phyloP scores from a whole-genome alignment of 1,140 invertebrate species.

The Palaemon carinicauda region DNA sequence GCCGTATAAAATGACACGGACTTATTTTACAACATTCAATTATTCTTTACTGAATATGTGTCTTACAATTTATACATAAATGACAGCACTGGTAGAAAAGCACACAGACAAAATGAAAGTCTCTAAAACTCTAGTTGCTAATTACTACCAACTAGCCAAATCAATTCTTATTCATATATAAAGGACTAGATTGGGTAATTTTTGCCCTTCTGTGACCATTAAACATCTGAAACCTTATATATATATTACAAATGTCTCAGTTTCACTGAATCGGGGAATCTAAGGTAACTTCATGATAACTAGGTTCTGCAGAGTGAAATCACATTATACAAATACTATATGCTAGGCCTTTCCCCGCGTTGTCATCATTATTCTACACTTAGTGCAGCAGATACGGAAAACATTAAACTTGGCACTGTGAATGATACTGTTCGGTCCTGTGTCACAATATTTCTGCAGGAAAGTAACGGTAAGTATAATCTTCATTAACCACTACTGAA shows the following conservation, averaged over 20 bases:
- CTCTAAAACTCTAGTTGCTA: constrained; percentile 12
- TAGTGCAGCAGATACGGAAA: constrained; percentile 5
- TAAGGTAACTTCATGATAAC: too few relatives aligned
- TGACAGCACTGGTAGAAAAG: constrained; percentile 53
- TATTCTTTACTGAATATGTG: constrained; percentile 23
- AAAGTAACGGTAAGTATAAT: neutral
- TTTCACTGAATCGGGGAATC: too few relatives aligned
- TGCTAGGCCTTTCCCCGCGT: too few relatives aligned
- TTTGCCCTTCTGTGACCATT: neutral
- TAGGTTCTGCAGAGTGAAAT: too few relatives aligned
- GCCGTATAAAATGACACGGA: constrained; percentile 26
- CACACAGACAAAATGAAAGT: constrained; percentile 50
- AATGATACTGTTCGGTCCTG: constrained; percentile 29
- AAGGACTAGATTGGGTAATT: constrained; percentile 52
- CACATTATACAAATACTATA: too few relatives aligned
- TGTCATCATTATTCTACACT: neutral
- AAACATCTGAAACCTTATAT: neutral
- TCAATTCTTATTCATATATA: constrained; percentile 32
- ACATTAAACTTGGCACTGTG: constrained; percentile 21
- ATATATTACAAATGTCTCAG: too few relatives aligned
- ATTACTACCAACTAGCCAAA: constrained; percentile 51
- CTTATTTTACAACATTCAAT: constrained; percentile 19
- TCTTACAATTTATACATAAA: constrained; percentile 53
- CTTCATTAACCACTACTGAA: too few relatives aligned
- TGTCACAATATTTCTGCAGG: neutral